Conservation (phyloP, 2,113 vertebrate genomes). For the Eulemur macaco region DNA sequence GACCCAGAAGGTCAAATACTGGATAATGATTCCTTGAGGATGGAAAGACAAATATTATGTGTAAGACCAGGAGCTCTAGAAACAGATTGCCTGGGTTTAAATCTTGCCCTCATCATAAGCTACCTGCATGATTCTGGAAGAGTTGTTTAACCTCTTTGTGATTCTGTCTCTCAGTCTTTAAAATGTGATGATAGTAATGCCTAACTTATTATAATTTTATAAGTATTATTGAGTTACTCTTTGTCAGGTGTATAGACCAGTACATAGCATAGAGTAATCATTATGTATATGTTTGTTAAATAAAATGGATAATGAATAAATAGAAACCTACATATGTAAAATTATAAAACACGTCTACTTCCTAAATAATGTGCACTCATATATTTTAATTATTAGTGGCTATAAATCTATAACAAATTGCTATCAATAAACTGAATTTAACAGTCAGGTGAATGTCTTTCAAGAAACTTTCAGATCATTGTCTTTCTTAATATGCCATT, state of each 20-base stretch:
- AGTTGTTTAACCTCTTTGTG: not conserved
- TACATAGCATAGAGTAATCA: not conserved
- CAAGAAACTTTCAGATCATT: not conserved
- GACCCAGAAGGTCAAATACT: not conserved
- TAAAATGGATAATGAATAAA: not conserved
- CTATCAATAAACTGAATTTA: not conserved
- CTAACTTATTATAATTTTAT: not conserved
- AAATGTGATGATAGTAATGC: not conserved
- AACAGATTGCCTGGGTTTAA: not conserved
- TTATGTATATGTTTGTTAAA: not conserved
- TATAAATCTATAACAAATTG: not conserved
- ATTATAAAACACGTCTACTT: not conserved
- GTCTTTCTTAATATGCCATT: not conserved
- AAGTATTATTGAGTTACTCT: not conserved
- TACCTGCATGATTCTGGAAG: not conserved
- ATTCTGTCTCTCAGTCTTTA: not conserved
- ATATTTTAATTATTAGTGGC: not conserved
- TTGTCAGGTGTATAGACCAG: not conserved
- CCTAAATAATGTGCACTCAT: not conserved
- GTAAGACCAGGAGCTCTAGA: not conserved
- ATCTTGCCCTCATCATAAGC: not conserved
- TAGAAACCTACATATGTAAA: not conserved
- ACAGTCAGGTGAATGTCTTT: not conserved
- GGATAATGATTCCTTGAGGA: not conserved
- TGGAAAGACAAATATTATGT: not conserved